Conservation (phyloP, 2,888 invertebrate genomes). For the Hemistola chrysoprasaria region DNA sequence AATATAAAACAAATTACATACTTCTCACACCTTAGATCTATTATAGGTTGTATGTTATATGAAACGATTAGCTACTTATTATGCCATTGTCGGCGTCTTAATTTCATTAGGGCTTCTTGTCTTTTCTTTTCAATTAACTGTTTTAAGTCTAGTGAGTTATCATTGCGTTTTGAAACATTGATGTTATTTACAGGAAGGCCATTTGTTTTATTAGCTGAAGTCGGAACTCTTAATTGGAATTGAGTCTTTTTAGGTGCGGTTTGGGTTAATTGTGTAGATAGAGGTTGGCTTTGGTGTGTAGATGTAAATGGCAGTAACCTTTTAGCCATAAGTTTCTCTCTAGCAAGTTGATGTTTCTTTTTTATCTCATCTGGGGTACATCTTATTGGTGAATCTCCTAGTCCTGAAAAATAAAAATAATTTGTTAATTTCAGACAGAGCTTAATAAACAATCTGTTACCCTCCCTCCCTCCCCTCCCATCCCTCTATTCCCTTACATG, state of each 20-base stretch:
- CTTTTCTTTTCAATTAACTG: slow-evolving; percentile 70
- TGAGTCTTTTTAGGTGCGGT: slow-evolving; percentile 36
- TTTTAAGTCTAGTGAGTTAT: slow-evolving; percentile 45
- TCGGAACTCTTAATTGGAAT: slow-evolving; percentile 56
- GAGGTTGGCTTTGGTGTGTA: slow-evolving; percentile 40
- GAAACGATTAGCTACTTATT: slow-evolving; percentile 32
- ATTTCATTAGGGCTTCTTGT: slow-evolving; percentile 71
- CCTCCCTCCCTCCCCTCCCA: too few species aligned
- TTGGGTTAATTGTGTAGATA: slow-evolving; percentile 13
- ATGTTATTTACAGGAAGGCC: slow-evolving; percentile 16
- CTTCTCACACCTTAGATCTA: slow-evolving; percentile 15
- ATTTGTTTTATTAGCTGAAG: slow-evolving; percentile 22
- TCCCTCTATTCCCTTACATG: too few species aligned
- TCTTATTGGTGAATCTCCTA: slow-evolving; percentile 65
- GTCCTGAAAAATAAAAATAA: slow-evolving; percentile 29
- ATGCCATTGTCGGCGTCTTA: slow-evolving; percentile 58
- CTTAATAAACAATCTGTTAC: too few species aligned
- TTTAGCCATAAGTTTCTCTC: slow-evolving; percentile 82
- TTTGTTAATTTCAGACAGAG: too few species aligned
- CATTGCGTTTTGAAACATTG: slow-evolving; percentile 19
- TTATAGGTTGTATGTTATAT: too few species aligned
- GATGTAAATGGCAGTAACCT: slow-evolving; percentile 65
- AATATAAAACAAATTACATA: too few species aligned
- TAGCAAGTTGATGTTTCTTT: slow-evolving; percentile 82
- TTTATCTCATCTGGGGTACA: slow-evolving; percentile 84